These are phyloP conservation scores for Mastomys natalensis DNA, from an alignment of 2,113 vertebrate genomes.

Conservation along the genomic window DNA sequence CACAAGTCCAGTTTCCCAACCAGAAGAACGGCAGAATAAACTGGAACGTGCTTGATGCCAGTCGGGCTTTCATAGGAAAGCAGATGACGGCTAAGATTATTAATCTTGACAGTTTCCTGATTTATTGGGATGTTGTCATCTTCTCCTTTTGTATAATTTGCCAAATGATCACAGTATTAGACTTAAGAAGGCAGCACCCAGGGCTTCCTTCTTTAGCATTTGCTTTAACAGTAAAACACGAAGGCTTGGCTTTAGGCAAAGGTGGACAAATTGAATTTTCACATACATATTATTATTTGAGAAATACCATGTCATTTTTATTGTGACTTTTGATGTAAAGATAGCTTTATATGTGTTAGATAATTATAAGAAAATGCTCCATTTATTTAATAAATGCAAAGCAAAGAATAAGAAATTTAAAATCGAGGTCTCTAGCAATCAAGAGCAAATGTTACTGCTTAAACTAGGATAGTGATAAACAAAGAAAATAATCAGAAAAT, in stretches of 20 bases:
- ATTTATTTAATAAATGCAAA: constrained; percentile 64
- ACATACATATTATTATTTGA: constrained; percentile 54
- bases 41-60: constrained; percentile 71
- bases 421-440: constrained; percentile 36
- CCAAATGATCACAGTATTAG: constrained; percentile 84
- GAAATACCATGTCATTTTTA: constrained; percentile 57
- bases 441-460: constrained; percentile 55
- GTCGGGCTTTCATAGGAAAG: constrained; percentile 71
- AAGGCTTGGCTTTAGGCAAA: constrained; percentile 67
- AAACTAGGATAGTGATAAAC: constrained; percentile 45
- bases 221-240: constrained; percentile 74
- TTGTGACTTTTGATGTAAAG: constrained; percentile 58
- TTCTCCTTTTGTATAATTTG: constrained; percentile 85
- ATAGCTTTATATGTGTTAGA: background rate
- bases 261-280: constrained; percentile 48
- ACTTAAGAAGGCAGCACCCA: constrained; percentile 63
- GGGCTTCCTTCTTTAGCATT: background rate
- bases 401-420: constrained; percentile 47
- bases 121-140: constrained; percentile 85
- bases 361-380: constrained; percentile 57
- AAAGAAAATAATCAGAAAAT: constrained; percentile 78
- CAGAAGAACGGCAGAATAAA: constrained; percentile 71
- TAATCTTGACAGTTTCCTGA: constrained; percentile 86
- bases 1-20: constrained; percentile 47
- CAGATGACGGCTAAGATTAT: constrained; percentile 79